These are phyloP conservation scores for Tetramorium simillimum DNA, from an alignment of 1,140 invertebrate species.

Conservation along the genomic window DNA sequence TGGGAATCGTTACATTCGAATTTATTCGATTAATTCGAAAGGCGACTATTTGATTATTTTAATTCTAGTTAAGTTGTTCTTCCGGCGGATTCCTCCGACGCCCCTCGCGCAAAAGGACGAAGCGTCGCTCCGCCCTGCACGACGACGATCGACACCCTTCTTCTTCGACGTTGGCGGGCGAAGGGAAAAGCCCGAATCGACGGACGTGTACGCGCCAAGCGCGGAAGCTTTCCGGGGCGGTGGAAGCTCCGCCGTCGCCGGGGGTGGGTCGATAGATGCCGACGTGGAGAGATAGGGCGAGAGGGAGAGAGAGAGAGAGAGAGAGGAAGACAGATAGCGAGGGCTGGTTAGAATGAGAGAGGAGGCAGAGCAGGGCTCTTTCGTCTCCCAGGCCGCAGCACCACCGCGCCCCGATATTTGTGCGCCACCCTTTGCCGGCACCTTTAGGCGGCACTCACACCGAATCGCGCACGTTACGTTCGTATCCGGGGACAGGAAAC, in stretches of 20 bases:
- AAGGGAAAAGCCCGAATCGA: constrained; percentile 57
- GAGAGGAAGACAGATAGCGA: constrained; percentile 8
- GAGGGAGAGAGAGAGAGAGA: constrained; percentile 8
- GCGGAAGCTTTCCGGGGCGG: constrained; percentile 74
- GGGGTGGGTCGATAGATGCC: constrained; percentile 81
- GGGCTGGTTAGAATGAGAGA: constrained; percentile 31
- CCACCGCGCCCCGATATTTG: constrained; percentile 72
- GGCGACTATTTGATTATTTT: neutral
- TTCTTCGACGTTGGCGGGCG: constrained; percentile 30
- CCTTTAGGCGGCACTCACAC: constrained; percentile 37
- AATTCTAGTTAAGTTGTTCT: constrained; percentile 14
- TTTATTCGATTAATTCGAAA: constrained; percentile 2
- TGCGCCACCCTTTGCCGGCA: constrained; percentile 44
- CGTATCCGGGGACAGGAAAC: neutral
- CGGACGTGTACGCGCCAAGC: constrained; percentile 66
- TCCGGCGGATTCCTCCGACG: neutral
- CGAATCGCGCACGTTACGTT: neutral
- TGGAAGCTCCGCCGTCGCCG: constrained; percentile 64
- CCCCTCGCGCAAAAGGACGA: neutral
- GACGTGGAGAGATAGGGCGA: constrained; percentile 69
- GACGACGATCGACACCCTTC: constrained; percentile 44
- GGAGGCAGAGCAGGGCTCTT: constrained; percentile 57
- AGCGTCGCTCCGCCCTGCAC: constrained; percentile 21
- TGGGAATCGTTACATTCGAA: neutral
- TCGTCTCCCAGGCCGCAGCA: constrained; percentile 75